Base-by-base conservation (phyloP, 2,797 vertebrate species). In the Silurus aristotelis region DNA sequence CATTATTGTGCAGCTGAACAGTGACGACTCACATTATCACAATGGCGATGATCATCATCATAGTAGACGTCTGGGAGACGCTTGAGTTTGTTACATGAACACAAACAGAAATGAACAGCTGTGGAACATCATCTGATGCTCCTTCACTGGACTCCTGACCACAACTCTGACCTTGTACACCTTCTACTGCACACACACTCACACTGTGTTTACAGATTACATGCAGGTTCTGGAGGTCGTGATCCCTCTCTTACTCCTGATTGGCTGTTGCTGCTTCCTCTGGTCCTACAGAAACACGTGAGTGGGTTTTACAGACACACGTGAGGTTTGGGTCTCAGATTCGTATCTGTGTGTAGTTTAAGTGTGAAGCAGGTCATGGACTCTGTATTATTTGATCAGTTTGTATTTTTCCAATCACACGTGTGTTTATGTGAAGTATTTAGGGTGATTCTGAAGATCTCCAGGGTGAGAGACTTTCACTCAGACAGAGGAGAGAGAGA, bases 231-330 rank as follows among this genome's bases (percentile, higher is more conserved):
- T 64, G 61, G 64, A 80, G 31, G 38, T 80, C 38, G 2, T 48
- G 60, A 61, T 19, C 22, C 60, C 78, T 80, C 60, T 80, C 60
- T 38, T 80, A 22, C 43, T 80, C 78, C 78, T 80, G 78, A 80
- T 80, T 80, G 78, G 78, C 19, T 80, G 78, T 6, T 80, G 78
- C 78, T 80, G 60, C 15, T 80, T 20, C 22, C 60, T 80, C 31
- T 64, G 78, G n/a, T 43, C 61, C 64, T 64, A 80, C 78, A 80
- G 78, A 25, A 48, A 64, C 58, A 64, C 1, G 60, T 80, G 60
- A 17, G 72, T 71, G 67, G 31, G 31, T 70, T 38, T 43, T 66
- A 20, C 55, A 56, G 55, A 56, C 55, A 56, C 14, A 25, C n/a
- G 63, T n/a, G 63, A 72, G 46, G 10, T 20, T 22, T 25, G 71